Conservation (phyloP, 2,888 invertebrate species). For the Leptopilina syphax region DNA sequence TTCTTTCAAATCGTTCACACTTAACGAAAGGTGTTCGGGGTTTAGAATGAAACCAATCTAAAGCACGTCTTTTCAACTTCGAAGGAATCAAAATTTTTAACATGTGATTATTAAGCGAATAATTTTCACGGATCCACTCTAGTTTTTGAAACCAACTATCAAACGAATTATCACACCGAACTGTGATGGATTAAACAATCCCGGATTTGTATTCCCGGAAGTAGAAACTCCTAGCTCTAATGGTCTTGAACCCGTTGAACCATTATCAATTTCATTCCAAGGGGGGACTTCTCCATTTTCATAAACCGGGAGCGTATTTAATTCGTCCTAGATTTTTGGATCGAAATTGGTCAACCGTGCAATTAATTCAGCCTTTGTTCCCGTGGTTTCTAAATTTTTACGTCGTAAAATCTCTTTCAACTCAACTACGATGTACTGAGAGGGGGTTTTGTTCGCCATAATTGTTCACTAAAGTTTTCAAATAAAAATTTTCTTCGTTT, state of each 20-base stretch:
- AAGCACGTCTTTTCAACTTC: conserved; percentile 47
- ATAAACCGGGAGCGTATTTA: not conserved
- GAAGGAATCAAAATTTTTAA: conserved; percentile 50
- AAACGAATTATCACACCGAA: conserved; percentile 36
- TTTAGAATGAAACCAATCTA: conserved; percentile 54
- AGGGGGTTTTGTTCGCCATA: not conserved
- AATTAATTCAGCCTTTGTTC: not conserved
- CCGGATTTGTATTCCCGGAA: not conserved
- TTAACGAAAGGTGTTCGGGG: conserved; percentile 47
- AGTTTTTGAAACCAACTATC: conserved; percentile 52
- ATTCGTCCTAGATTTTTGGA: not conserved
- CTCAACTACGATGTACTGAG: not conserved
- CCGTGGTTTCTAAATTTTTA: not conserved
- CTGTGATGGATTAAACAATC: not conserved
- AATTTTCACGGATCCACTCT: conserved; percentile 43
- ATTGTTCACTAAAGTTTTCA: not conserved
- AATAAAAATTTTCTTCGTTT: not conserved
- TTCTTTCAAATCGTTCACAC: conserved; percentile 17
- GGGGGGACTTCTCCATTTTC: no score
- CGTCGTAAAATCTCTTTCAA: no score
- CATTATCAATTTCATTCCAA: not conserved
- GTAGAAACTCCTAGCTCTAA: not conserved
- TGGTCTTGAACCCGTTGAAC: not conserved
- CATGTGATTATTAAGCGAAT: conserved; percentile 46
- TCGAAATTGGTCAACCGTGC: not conserved